A percentile compares a stretch with the other conserved stretches of the same genome.
phyloP scores from a whole-genome alignment of 2,113 vertebrate genomes.

The Bettongia penicillata region DNA sequence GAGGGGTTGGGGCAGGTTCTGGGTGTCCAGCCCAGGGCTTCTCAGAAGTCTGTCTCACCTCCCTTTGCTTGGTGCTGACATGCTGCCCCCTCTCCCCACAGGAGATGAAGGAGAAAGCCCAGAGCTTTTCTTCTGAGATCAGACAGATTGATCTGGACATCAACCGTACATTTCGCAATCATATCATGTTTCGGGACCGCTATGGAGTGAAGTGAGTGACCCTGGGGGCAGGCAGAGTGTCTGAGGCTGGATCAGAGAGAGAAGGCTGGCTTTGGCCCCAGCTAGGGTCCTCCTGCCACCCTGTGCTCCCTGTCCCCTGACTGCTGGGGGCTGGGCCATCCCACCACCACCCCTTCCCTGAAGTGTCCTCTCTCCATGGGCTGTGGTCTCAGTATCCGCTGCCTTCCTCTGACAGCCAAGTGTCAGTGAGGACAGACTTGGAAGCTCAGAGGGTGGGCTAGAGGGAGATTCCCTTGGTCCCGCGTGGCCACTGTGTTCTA shows the following conservation, averaged over 20 bases:
- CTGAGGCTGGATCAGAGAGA: too few species aligned
- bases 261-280: background rate
- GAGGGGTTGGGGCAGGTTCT: background rate
- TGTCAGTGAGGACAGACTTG: too few species aligned
- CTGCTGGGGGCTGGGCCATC: background rate
- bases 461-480: background rate
- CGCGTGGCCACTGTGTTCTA: background rate
- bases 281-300: background rate
- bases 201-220: slow-evolving; percentile 93
- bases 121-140: slow-evolving; percentile 90
- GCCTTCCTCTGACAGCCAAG: background rate
- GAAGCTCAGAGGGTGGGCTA: background rate
- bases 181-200: slow-evolving; percentile 96
- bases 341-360: too few species aligned
- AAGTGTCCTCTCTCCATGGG: too few species aligned
- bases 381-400: background rate
- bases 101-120: slow-evolving; percentile 94
- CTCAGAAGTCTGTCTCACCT: background rate
- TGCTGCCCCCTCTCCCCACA: slow-evolving; percentile 63
- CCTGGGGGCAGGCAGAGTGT: too few species aligned
- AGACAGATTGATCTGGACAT: slow-evolving; percentile 96
- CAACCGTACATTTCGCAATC: slow-evolving; percentile 95
- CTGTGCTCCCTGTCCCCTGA: background rate
- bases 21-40: too few species aligned
- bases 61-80: background rate